Conservation (phyloP, 2,113 vertebrate genomes). For the Cnemophilus loriae region DNA sequence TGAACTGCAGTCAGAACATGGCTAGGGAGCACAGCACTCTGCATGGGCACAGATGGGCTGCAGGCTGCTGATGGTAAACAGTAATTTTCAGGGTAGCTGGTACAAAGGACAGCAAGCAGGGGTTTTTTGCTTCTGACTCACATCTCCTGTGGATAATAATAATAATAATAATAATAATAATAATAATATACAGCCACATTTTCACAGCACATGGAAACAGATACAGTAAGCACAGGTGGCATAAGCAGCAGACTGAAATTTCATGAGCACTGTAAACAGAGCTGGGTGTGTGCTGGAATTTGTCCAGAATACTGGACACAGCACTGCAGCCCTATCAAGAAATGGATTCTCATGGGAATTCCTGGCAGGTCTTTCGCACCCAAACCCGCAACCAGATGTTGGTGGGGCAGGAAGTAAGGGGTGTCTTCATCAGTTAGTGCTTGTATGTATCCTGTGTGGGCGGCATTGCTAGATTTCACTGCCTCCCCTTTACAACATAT, state of each 20-base stretch:
- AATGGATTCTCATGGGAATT: not conserved
- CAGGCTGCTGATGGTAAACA: not conserved
- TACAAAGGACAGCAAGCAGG: not conserved
- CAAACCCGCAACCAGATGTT: not conserved
- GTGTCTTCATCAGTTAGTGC: accelerated
- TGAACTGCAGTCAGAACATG: not conserved
- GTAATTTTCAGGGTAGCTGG: not conserved
- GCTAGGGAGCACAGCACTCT: not conserved
- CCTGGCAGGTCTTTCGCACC: not conserved
- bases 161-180: not conserved
- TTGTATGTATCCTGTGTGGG: not conserved
- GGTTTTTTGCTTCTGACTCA: not conserved
- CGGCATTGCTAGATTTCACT: not conserved
- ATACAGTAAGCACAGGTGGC: not conserved
- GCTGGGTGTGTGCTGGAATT: accelerated
- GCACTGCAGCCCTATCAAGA: not conserved
- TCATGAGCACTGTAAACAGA: not conserved
- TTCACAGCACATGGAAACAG: not conserved
- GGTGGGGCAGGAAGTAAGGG: not conserved
- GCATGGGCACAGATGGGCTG: not conserved
- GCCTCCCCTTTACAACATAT: not conserved
- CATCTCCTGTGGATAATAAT: not conserved
- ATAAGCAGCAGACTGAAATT: not conserved
- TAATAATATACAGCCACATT: not conserved
- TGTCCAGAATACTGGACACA: not conserved